Evolutionary conservation across 2,113 vertebrate species (phyloP).

Genomic region (Equus przewalskii): DNA sequence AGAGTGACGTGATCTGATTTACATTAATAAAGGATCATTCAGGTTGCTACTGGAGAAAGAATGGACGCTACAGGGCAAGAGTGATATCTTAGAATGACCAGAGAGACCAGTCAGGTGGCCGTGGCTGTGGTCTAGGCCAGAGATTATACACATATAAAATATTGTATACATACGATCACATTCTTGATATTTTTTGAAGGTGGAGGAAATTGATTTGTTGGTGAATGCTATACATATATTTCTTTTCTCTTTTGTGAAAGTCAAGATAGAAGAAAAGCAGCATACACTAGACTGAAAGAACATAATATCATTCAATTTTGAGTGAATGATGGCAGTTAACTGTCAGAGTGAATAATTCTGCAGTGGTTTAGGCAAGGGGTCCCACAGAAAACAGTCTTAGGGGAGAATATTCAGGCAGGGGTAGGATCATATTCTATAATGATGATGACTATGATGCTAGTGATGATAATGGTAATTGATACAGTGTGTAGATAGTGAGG

Average conservation of each 20-base stretch:
- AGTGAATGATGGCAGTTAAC: neutral
- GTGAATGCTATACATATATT: neutral
- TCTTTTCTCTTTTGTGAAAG: neutral
- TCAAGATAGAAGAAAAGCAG: constrained; percentile 31
- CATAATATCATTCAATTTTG: neutral
- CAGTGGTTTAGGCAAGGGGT: neutral
- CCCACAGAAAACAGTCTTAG: neutral
- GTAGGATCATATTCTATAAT: neutral
- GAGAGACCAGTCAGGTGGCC: neutral
- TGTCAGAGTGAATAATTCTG: neutral
- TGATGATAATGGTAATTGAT: neutral
- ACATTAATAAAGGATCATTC: neutral
- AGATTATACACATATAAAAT: neutral
- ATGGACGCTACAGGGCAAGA: neutral
- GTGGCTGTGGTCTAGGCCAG: neutral
- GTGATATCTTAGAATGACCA: neutral
- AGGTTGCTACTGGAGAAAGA: neutral
- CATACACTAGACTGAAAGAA: neutral
- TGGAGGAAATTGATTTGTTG: neutral
- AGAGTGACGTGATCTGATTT: neutral
- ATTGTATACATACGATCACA: neutral
- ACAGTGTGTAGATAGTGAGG: neutral
- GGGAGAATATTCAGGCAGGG: neutral
- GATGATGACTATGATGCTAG: neutral
- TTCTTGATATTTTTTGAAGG: neutral